Evolutionary conservation across 1,140 invertebrate genomes (phyloP).

Genomic region (Batillaria attramentaria): DNA sequence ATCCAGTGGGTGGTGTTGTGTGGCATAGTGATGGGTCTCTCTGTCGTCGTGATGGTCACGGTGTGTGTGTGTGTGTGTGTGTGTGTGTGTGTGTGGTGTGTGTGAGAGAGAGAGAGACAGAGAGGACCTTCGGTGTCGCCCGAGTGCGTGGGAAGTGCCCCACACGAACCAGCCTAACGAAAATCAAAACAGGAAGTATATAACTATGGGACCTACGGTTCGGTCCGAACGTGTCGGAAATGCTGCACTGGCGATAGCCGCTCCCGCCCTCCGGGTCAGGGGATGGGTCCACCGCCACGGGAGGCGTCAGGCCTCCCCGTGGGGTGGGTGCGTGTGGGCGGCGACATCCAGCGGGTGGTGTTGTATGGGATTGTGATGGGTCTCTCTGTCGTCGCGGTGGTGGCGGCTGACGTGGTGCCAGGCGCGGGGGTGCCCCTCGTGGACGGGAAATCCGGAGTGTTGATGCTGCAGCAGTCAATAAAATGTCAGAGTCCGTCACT

Average conservation of each 20-base stretch:
- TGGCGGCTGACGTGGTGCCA: neutral
- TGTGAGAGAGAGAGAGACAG: no score
- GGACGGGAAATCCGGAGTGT: neutral
- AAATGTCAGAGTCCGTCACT: no score
- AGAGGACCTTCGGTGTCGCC: no score
- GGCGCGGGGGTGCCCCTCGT: neutral
- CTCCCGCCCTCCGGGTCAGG: neutral
- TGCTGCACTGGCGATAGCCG: conserved; percentile 32
- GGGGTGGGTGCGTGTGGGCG: neutral
- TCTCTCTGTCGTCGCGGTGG: neutral
- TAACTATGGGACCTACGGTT: conserved; percentile 27
- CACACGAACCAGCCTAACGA: no score
- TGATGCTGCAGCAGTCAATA: no score
- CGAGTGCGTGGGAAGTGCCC: no score
- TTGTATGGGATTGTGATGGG: conserved; percentile 13
- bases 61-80: no score
- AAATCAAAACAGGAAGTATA: no score
- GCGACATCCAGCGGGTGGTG: conserved; percentile 14
- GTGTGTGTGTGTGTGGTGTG: no score
- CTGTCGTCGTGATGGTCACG: no score
- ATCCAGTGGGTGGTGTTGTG: no score
- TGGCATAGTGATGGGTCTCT: no score
- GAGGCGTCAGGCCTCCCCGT: neutral
- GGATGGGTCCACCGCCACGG: neutral
- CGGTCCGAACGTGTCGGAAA: conserved; percentile 29